Evolutionary conservation across 1,140 invertebrate genomes (phyloP).

Genomic region (Geopemphigus sp.): DNA sequence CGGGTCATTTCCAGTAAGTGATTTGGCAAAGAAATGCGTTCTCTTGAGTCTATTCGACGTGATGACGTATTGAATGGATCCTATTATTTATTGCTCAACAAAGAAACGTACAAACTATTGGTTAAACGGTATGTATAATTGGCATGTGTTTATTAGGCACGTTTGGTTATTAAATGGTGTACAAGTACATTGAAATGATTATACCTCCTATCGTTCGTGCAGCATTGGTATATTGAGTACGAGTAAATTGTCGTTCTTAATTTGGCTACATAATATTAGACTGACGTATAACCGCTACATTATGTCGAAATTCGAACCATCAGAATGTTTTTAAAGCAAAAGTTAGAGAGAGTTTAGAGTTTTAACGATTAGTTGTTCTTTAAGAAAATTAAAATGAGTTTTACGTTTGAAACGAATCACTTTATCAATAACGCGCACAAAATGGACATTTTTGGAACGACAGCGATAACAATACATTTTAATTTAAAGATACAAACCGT

Average conservation of each 20-base stretch:
- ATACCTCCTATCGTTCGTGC: background rate
- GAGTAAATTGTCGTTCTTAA: background rate
- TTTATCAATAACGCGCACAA: too few relatives aligned
- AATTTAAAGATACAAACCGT: too few relatives aligned
- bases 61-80: background rate
- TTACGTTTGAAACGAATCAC: too few relatives aligned
- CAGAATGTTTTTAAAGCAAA: too few relatives aligned
- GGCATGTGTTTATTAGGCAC: slow-evolving; percentile 4
- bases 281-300: too few relatives aligned
- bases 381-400: too few relatives aligned
- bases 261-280: too few relatives aligned
- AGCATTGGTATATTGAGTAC: background rate
- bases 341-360: too few relatives aligned
- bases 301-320: too few relatives aligned
- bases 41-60: background rate
- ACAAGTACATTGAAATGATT: background rate
- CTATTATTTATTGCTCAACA: slow-evolving; percentile 2
- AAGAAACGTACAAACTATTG: background rate
- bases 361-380: too few relatives aligned
- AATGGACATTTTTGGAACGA: too few relatives aligned
- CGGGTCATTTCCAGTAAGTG: background rate
- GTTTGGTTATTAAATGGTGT: background rate
- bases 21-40: background rate
- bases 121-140: background rate
- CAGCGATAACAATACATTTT: too few relatives aligned